Evolutionary conservation across 2,888 invertebrate genomes (phyloP), one percentile per base, ranked within the genome.

Genomic region (Uloborus plumipes): DNA sequence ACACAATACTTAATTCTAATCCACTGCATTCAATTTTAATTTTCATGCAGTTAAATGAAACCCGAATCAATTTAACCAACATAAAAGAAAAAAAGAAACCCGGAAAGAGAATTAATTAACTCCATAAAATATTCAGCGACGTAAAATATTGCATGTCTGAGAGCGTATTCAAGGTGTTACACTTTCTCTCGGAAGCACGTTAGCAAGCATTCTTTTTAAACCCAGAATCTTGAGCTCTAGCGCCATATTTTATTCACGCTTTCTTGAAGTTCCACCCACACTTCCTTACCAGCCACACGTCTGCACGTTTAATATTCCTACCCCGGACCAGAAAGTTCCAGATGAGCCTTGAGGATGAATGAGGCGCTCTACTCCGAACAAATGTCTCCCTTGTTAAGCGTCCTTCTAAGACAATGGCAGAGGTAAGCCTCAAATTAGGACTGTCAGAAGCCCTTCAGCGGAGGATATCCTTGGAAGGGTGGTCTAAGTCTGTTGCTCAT

Each of bases 351-450:
- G n/a, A 9, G 22, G 59, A 59, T 22, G 59, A 59, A 59, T 59
- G 15, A 59, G 22, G 59, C 18, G 18, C 59, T 59, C 59, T 59
- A 22, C 59, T 20, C 20, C n/a, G 58, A 58, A 58, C 58, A 58
- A 58, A 58, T 58, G 7, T n/a, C 20, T 18, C 59, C 1, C 59
- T 59, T 59, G 59, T 59, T 59, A 39, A 39, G 39, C 39, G 39
- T 39, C 39, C 39, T 39, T 39, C 39, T 39, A 39, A 39, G 9
- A 39, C 39, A 39, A 39, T 39, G 39, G 39, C 22, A 15, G 59
- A 20, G 20, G 22, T 59, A 59, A 59, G 59, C 59, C 59, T 59
- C 59, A 59, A 59, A 59, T 59, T 59, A 59, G 22, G 59, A 26
- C 59, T 59, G 59, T 59, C 59, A 59, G 59, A 59, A 20, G 59